Conservation (phyloP, 37 sponge, comb jelly and placozoan species). For the Spongia lamella region DNA sequence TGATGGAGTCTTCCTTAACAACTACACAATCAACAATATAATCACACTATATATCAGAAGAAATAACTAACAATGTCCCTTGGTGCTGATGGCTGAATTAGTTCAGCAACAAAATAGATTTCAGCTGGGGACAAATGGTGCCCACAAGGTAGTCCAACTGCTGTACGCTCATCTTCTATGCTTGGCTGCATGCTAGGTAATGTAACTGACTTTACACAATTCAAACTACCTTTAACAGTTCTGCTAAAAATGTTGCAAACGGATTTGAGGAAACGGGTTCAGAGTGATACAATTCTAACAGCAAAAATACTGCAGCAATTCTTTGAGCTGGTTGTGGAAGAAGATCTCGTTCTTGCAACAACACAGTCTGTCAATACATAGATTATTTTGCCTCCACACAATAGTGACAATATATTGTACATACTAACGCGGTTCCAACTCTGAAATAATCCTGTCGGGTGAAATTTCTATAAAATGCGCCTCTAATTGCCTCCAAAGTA, state of each 20-base stretch:
- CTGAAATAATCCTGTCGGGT: slow-evolving; percentile 81
- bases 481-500: slow-evolving; percentile 76
- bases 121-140: slow-evolving; percentile 35
- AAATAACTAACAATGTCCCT: slow-evolving; percentile 28
- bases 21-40: slow-evolving; percentile 3
- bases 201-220: neutral
- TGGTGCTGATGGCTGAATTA: slow-evolving; percentile 43
- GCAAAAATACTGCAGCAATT: slow-evolving; percentile 83
- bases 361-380: slow-evolving; percentile 38
- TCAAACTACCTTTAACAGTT: slow-evolving; percentile 50
- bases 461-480: slow-evolving; percentile 71
- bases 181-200: slow-evolving; percentile 4
- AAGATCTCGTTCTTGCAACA: slow-evolving; percentile 86
- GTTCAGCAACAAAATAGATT: slow-evolving; percentile 56
- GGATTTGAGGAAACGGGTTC: slow-evolving; percentile 83
- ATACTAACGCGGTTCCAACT: slow-evolving; percentile 82
- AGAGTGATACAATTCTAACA: slow-evolving; percentile 80
- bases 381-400: too few species aligned
- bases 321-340: slow-evolving; percentile 77
- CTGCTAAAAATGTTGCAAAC: slow-evolving; percentile 80
- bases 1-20: slow-evolving; percentile 64
- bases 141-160: neutral
- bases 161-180: slow-evolving; percentile 34
- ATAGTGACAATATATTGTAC: neutral
- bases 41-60: neutral